These are phyloP conservation scores for Resseliella maxima DNA, from an alignment of 2,888 invertebrate species.

Conservation along the genomic window DNA sequence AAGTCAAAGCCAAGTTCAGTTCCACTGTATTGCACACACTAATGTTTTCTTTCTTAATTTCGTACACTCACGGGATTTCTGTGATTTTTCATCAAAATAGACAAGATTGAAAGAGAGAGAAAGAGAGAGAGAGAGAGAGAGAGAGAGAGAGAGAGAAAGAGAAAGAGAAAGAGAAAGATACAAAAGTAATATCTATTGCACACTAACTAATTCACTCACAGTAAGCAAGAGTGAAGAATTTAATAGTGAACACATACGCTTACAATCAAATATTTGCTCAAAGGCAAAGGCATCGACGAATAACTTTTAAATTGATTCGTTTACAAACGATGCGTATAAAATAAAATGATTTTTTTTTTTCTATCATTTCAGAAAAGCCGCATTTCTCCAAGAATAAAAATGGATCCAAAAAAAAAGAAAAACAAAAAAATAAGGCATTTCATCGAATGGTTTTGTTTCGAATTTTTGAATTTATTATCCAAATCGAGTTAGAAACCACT, in stretches of 20 bases:
- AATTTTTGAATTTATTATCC: conserved; percentile 27
- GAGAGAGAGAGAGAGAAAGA: too few relatives aligned
- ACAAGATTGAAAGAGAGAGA: too few relatives aligned
- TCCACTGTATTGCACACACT: conserved; percentile 45
- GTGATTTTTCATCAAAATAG: not conserved
- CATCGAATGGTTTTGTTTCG: conserved; percentile 13
- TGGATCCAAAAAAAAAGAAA: not conserved
- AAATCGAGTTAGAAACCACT: conserved; percentile 46
- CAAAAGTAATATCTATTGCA: not conserved
- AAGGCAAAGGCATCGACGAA: not conserved
- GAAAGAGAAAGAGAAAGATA: too few relatives aligned
- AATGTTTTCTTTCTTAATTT: conserved; percentile 23
- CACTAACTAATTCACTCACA: too few relatives aligned
- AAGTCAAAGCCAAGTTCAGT: not conserved
- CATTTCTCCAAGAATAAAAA: not conserved
- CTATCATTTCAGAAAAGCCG: not conserved
- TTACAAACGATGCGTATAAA: conserved; percentile 21
- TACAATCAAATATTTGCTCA: not conserved
- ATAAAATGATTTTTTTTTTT: not conserved
- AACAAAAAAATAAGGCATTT: not conserved
- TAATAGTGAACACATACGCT: not conserved
- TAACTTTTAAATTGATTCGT: not conserved
- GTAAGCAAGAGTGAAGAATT: not conserved
- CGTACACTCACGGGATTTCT: not conserved
- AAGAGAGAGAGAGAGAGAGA: too few relatives aligned